Conservation (phyloP, 2,888 invertebrate genomes). For the Pseudococcus jackbeardsleyi region DNA sequence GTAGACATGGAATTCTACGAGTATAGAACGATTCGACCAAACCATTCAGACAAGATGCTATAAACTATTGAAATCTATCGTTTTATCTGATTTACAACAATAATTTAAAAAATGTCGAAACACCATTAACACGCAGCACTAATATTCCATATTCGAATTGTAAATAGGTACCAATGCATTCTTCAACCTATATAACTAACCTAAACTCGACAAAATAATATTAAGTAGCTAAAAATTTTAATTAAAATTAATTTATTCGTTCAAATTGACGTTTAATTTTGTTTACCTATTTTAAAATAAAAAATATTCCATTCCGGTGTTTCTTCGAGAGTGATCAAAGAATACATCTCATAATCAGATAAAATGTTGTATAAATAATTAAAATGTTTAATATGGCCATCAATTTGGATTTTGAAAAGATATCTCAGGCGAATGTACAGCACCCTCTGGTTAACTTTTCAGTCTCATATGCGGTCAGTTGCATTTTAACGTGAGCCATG, state of each 20-base stretch:
- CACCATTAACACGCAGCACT: neutral
- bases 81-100: conserved; percentile 18
- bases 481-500: neutral
- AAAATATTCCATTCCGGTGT: neutral
- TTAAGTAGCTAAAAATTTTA: conserved; percentile 6
- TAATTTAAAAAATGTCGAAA: neutral
- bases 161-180: neutral
- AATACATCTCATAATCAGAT: neutral
- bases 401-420: neutral
- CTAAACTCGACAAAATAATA: neutral
- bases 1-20: neutral
- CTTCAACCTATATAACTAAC: neutral
- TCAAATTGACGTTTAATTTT: conserved; percentile 19
- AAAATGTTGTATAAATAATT: conserved; percentile 46
- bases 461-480: neutral
- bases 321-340: neutral
- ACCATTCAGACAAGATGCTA: neutral
- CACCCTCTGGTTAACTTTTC: conserved; percentile 21
- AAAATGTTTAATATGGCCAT: conserved; percentile 30
- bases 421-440: neutral
- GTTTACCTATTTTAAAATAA: neutral
- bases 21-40: neutral
- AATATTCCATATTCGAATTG: neutral
- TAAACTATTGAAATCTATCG: conserved; percentile 26
- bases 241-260: conserved; percentile 33